Evolutionary conservation across 2,888 invertebrate species (phyloP).

Genomic region (Orchesella flavescens): DNA sequence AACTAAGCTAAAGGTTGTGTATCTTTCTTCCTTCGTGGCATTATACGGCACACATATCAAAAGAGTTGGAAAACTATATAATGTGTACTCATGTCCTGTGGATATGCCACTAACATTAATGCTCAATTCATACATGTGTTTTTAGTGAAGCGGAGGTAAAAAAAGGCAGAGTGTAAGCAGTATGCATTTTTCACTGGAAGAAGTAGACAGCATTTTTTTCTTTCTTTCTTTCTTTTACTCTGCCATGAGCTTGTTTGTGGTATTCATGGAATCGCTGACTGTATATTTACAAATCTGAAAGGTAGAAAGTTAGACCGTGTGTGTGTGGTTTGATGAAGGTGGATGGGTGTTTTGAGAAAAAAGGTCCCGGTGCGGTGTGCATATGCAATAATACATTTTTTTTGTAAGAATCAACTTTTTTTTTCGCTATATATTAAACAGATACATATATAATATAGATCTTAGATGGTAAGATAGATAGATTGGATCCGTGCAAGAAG

Average conservation of each 20-base stretch:
- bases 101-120: not conserved
- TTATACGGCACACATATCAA: not conserved
- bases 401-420: not conserved
- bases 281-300: conserved; percentile 23
- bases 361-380: conserved; percentile 29
- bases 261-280: conserved; percentile 15
- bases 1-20: not conserved
- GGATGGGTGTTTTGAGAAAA: conserved; percentile 57
- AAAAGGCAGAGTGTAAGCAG: not conserved
- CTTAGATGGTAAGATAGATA: conserved; percentile 9
- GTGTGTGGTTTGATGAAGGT: conserved; percentile 34
- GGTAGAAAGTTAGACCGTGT: conserved; percentile 12
- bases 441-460: not conserved
- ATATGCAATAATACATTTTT: not conserved
- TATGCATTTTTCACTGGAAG: not conserved
- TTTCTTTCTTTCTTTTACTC: not conserved
- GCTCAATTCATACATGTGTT: not conserved
- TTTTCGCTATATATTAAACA: not conserved
- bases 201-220: not conserved
- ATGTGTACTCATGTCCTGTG: conserved; percentile 8
- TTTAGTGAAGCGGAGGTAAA: not conserved
- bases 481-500: not conserved
- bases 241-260: conserved; percentile 1
- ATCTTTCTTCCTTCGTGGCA: not conserved
- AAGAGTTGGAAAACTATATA: not conserved